Percentiles rank a stretch among this genome's conserved stretches.
phyloP scores from a whole-genome alignment of 2,888 invertebrate genomes.

The Tipula confusa region DNA sequence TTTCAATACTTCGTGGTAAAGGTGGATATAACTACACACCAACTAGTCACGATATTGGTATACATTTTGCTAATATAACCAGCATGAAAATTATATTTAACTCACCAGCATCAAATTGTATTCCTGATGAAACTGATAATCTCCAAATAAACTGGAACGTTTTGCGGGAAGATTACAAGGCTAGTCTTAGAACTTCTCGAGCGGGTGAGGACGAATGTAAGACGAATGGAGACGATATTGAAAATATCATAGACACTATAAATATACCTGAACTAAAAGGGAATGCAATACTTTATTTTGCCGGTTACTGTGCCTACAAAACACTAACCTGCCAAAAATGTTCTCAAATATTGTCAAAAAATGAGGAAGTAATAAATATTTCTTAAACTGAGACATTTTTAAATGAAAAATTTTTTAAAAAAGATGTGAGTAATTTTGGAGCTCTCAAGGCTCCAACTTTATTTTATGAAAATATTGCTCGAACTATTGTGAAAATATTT shows the following conservation, averaged over 20 bases:
- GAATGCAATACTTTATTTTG: no score
- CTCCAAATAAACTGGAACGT: no score
- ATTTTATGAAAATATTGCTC: background rate
- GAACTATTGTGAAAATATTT: background rate
- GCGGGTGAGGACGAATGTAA: no score
- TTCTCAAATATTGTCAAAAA: background rate
- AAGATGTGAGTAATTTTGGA: background rate
- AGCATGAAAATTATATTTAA: background rate
- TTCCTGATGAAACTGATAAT: background rate
- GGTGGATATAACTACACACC: slow-evolving; percentile 13
- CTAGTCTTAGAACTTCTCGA: no score
- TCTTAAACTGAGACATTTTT: background rate
- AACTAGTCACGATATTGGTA: background rate
- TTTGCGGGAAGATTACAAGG: no score
- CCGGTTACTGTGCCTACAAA: background rate
- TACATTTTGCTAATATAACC: background rate
- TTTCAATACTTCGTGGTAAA: background rate
- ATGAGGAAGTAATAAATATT: background rate
- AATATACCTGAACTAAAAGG: no score
- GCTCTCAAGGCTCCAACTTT: background rate
- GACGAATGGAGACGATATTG: no score
- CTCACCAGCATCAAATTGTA: background rate
- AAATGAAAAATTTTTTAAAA: background rate
- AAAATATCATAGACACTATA: no score
- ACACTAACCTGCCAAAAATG: background rate